Evolutionary conservation across 2,113 vertebrate species (phyloP), one percentile per base, ranked within the genome.

Genomic region (Perognathus longimembris): DNA sequence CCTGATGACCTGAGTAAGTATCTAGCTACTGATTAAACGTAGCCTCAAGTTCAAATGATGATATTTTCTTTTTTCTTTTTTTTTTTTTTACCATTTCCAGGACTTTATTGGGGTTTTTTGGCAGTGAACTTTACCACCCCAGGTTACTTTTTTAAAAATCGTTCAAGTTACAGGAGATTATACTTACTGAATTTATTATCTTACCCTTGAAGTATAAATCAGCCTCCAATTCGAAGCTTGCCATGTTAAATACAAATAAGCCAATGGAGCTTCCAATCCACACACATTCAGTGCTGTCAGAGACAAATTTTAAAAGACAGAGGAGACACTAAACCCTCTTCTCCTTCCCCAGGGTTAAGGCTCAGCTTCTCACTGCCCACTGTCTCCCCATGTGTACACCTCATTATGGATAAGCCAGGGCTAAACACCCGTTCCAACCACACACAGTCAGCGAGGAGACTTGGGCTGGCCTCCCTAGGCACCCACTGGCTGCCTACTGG

Each of bases 181-280:
- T 57, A 40, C 59, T 5, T 9, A 34, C 0, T 18, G 71, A 59
- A 80, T 1, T 0, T 61, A 79, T 4, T 45, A 28, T 32, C 96
- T 89, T 96, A 99, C 99, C 99, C 98, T 90, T 97, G 90, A 98
- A 98, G 96, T 92, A 97, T 9, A 99, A 91, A 64, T 70, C 92
- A 4, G 97, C 97, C 95, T 98, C 97, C 69, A 99, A 85, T 77
- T 99, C 98, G 59, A 98, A 98, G 88, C 97, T 98, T 77, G 98
- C 98, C 95, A 98, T 32, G 96, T 99, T 98, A 63, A 99, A 91
- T 90, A 99, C 78, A 93, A 98, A 98, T 2, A 99, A 96, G 18
- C 98, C 98, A 87, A 98, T 94, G 3, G 98, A 97, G 89, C 98
- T 99, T 95, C 98, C 99, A 67, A 99, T 97, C 98, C 98, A 99